Percentiles rank a stretch among this genome's conserved stretches.
phyloP scores from a whole-genome alignment of 2,113 vertebrate species.

The Cynocephalus volans region DNA sequence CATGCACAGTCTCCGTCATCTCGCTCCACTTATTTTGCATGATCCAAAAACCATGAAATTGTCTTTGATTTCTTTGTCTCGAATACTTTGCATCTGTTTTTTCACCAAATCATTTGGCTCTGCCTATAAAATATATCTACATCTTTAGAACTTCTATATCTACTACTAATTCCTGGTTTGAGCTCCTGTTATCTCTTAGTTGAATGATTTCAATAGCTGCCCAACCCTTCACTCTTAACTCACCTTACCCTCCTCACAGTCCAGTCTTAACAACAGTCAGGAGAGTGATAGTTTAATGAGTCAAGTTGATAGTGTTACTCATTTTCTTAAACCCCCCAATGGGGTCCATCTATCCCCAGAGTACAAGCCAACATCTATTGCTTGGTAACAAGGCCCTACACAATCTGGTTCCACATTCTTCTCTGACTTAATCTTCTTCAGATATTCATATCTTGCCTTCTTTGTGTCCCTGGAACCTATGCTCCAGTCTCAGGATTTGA shows the following conservation, averaged over 20 bases:
- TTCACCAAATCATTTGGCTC: not conserved
- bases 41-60: not conserved
- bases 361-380: not conserved
- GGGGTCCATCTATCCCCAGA: not conserved
- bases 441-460: not conserved
- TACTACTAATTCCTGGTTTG: not conserved
- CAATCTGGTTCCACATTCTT: not conserved
- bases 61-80: not conserved
- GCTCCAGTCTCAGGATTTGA: not conserved
- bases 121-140: not conserved
- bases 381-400: not conserved
- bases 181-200: not conserved
- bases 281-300: not conserved
- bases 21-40: not conserved
- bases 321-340: not conserved
- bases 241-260: not conserved
- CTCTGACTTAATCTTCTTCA: not conserved
- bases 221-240: not conserved
- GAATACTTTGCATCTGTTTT: not conserved
- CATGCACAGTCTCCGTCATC: not conserved
- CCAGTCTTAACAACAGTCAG: not conserved
- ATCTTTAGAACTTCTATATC: too few species aligned
- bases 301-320: not conserved
- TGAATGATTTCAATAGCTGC: not conserved
- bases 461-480: not conserved